Conservation (phyloP, 2,888 invertebrate genomes). For the Criorhina ranunculi region DNA sequence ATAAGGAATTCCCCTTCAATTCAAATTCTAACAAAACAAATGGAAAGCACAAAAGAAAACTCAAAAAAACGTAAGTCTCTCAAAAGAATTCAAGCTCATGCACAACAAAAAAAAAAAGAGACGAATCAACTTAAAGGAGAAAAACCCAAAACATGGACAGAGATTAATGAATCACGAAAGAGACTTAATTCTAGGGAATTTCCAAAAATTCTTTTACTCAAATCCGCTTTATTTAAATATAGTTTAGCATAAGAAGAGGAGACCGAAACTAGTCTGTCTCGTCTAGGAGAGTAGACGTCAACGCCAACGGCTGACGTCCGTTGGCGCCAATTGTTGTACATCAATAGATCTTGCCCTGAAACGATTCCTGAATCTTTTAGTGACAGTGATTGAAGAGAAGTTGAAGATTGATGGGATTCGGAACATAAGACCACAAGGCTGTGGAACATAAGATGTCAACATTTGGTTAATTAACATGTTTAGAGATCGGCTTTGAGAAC, state of each 20-base stretch:
- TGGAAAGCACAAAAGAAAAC: slow-evolving; percentile 4
- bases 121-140: slow-evolving; percentile 1
- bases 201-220: slow-evolving; percentile 53
- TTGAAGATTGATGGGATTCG: slow-evolving; percentile 25
- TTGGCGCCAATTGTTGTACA: slow-evolving; percentile 40
- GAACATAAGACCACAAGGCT: neutral
- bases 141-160: slow-evolving; percentile 49
- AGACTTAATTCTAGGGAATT: slow-evolving; percentile 53
- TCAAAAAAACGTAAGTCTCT: neutral
- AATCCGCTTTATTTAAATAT: slow-evolving; percentile 58
- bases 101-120: neutral
- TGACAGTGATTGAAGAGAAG: slow-evolving; percentile 33
- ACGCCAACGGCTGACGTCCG: neutral
- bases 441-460: slow-evolving; percentile 21
- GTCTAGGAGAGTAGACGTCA: neutral
- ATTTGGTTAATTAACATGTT: slow-evolving; percentile 46
- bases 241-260: slow-evolving; percentile 37
- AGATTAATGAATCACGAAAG: slow-evolving; percentile 64
- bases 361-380: slow-evolving; percentile 1
- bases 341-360: slow-evolving; percentile 15
- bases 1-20: slow-evolving; percentile 27
- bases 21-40: slow-evolving; percentile 7
- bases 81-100: slow-evolving; percentile 10
- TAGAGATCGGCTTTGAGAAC: neutral
- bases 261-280: slow-evolving; percentile 13